These are phyloP conservation scores for Drosophila monieri DNA, from an alignment of 2,888 invertebrate genomes.

Conservation along the genomic window DNA sequence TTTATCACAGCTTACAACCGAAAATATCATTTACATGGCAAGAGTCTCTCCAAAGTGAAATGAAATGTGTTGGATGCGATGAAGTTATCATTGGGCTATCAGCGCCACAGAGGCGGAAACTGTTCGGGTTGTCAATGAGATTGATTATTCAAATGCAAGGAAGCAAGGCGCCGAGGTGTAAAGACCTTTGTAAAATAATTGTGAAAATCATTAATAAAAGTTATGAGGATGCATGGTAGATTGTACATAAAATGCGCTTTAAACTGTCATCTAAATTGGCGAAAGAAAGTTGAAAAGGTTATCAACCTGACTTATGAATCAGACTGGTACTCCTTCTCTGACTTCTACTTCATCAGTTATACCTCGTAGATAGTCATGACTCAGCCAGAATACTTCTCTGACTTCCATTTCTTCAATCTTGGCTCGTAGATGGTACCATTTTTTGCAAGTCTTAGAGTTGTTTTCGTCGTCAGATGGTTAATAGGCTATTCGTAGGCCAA, in stretches of 20 bases:
- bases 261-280: too few relatives aligned
- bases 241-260: too few relatives aligned
- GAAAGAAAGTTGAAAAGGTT: slow-evolving; percentile 1
- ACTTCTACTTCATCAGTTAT: too few relatives aligned
- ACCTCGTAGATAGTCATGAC: neutral
- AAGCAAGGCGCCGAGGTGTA: slow-evolving; percentile 16
- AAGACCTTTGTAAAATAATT: slow-evolving; percentile 57
- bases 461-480: slow-evolving; percentile 24
- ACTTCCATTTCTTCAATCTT: neutral
- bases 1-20: slow-evolving; percentile 67
- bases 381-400: neutral
- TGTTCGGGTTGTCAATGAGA: slow-evolving; percentile 65
- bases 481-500: slow-evolving; percentile 33
- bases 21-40: slow-evolving; percentile 47
- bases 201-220: slow-evolving; percentile 3
- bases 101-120: slow-evolving; percentile 29
- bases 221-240: neutral
- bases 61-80: slow-evolving; percentile 56
- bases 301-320: neutral
- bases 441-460: neutral
- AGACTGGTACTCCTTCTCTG: neutral
- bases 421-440: neutral
- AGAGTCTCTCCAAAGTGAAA: slow-evolving; percentile 44
- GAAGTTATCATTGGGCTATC: slow-evolving; percentile 56
- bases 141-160: slow-evolving; percentile 62